A percentile compares a stretch with the other conserved stretches of the same genome.
Conservation (phyloP, 1,140 invertebrate species). For the Cryptotermes secundus region DNA sequence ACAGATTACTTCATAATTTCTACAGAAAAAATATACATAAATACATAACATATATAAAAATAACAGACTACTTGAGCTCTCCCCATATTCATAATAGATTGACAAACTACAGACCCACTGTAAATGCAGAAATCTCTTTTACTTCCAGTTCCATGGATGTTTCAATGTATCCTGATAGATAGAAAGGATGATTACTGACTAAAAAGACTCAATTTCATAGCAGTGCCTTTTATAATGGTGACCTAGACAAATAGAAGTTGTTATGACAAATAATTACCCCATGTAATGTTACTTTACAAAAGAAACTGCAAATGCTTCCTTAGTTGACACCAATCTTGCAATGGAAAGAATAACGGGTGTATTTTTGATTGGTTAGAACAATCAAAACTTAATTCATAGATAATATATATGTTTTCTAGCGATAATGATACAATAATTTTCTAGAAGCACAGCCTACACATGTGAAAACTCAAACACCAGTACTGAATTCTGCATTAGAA, state of each 20-base stretch:
- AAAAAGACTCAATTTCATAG: background rate
- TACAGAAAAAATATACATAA: background rate
- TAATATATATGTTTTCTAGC: background rate
- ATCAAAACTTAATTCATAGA: background rate
- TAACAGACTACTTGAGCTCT: background rate
- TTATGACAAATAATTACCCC: background rate
- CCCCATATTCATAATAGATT: background rate
- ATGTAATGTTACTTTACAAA: background rate
- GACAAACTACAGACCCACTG: background rate
- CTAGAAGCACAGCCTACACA: conserved; percentile 11
- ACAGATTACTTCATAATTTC: background rate
- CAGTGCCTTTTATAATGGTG: conserved; percentile 15
- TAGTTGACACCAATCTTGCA: conserved; percentile 10
- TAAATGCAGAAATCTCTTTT: background rate
- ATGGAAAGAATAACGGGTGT: background rate
- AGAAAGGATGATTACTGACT: background rate
- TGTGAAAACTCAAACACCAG: conserved; percentile 7
- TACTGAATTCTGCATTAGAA: conserved; percentile 3
- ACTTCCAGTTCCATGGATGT: background rate
- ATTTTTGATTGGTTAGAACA: background rate
- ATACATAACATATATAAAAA: too few species aligned
- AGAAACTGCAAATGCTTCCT: conserved; percentile 8
- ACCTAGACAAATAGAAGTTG: conserved; percentile 2
- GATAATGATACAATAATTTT: conserved; percentile 11
- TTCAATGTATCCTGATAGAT: background rate